Evolutionary conservation across 2,797 vertebrate species (phyloP).

Genomic region (Trachurus trachurus): DNA sequence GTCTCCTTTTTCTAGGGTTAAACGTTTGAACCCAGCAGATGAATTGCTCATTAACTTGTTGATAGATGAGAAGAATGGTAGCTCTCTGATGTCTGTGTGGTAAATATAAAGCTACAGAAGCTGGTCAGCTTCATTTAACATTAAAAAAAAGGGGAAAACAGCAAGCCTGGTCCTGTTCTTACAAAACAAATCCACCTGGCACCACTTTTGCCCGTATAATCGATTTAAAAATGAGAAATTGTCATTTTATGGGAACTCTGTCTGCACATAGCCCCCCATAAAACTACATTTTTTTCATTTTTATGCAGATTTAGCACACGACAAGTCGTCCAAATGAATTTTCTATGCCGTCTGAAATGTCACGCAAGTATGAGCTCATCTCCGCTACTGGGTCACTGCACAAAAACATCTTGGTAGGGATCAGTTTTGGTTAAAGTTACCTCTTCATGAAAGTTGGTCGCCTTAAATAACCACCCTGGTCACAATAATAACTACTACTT

Average conservation of each 20-base stretch:
- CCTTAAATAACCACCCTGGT: not conserved
- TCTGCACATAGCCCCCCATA: not conserved
- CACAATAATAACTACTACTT: not conserved
- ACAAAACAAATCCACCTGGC: not conserved
- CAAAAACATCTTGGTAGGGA: too few species aligned
- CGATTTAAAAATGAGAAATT: not conserved
- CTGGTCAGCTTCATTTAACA: constrained; percentile 1
- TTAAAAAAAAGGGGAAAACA: not conserved
- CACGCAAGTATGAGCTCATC: not conserved
- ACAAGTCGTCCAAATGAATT: not conserved
- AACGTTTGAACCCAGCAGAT: constrained; percentile 36
- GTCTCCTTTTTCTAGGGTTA: constrained; percentile 22
- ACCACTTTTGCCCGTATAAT: not conserved
- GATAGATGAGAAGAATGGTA: not conserved
- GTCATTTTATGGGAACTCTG: not conserved
- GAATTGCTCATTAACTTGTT: constrained; percentile 26
- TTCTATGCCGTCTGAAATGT: not conserved
- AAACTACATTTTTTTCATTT: not conserved
- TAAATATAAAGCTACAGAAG: not conserved
- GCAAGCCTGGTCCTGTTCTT: too few species aligned
- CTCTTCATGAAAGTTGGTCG: not conserved
- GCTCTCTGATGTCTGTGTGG: not conserved
- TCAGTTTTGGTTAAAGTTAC: not conserved
- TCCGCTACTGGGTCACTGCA: too few species aligned
- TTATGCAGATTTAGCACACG: not conserved